Percentiles rank a stretch among this genome's conserved stretches.
These are phyloP conservation scores for Drosophila borborema DNA, from an alignment of 2,888 invertebrate genomes.

Conservation along the genomic window DNA sequence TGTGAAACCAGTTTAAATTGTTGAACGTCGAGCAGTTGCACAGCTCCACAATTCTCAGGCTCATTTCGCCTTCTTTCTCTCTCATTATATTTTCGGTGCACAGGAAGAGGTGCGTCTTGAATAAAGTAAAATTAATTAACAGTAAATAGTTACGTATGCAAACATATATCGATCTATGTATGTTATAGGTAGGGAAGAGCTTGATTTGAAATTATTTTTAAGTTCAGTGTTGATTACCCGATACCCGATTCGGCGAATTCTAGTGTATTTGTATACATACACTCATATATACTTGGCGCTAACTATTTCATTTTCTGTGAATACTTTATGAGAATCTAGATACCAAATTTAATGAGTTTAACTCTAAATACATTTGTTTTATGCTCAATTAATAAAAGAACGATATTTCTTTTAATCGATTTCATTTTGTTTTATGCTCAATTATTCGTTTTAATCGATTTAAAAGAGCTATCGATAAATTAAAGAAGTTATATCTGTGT, in stretches of 20 bases:
- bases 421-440: not conserved
- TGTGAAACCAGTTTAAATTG: slow-evolving; percentile 49
- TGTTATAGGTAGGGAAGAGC: not conserved
- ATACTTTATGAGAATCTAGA: not conserved
- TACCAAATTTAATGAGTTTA: not conserved
- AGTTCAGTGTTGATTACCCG: not conserved
- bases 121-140: slow-evolving; percentile 61
- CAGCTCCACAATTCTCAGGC: slow-evolving; percentile 16
- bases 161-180: not conserved
- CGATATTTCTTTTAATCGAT: not conserved
- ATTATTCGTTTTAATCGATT: not conserved
- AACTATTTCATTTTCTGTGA: not conserved
- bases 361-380: not conserved
- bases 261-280: not conserved
- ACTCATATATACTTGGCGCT: not conserved
- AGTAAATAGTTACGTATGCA: slow-evolving; percentile 32
- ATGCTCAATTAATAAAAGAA: not conserved
- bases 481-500: too few species aligned
- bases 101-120: slow-evolving; percentile 67
- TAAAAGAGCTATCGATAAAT: too few species aligned
- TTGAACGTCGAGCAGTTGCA: slow-evolving; percentile 23
- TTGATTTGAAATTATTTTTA: not conserved
- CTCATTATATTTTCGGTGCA: not conserved
- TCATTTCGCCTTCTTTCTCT: slow-evolving; percentile 15
- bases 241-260: not conserved